A percentile compares a stretch with the other conserved stretches of the same genome.
Evolutionary conservation across 2,113 vertebrate genomes (phyloP).

Genomic region (Macrotis lagotis): DNA sequence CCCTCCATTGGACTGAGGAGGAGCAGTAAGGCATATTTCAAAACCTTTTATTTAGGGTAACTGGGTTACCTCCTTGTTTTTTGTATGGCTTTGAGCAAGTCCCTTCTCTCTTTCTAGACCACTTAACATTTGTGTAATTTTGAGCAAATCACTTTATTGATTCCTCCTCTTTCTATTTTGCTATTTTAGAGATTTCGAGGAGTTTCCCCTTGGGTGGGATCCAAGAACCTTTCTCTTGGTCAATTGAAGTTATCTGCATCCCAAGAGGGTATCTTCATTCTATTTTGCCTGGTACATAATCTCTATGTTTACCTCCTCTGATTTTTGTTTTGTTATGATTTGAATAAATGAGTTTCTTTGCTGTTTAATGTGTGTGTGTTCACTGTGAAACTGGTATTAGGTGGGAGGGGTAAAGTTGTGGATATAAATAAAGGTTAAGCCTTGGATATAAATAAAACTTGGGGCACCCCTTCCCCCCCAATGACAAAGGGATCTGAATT

Average conservation of each 20-base stretch:
- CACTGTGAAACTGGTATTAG: not conserved
- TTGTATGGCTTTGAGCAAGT: not conserved
- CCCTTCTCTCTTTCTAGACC: not conserved
- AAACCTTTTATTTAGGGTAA: not conserved
- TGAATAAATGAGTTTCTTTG: not conserved
- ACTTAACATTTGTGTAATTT: not conserved
- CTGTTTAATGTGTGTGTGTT: not conserved
- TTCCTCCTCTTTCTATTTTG: not conserved
- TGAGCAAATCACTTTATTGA: not conserved
- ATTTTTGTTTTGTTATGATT: not conserved
- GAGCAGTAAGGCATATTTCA: too few species aligned
- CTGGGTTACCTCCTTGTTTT: not conserved
- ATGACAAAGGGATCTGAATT: not conserved
- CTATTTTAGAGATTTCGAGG: not conserved
- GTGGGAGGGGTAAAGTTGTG: not conserved
- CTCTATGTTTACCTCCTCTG: not conserved
- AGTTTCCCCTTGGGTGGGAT: not conserved
- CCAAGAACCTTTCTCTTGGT: not conserved
- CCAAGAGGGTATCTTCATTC: not conserved
- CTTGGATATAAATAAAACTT: not conserved
- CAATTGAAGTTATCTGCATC: not conserved
- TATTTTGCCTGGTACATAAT: too few species aligned
- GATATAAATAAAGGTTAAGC: too few species aligned
- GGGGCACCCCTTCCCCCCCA: not conserved
- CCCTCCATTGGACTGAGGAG: too few species aligned